These are phyloP conservation scores for Eudasyphora cyanicolor DNA, from an alignment of 2,888 invertebrate genomes.

Conservation along the genomic window DNA sequence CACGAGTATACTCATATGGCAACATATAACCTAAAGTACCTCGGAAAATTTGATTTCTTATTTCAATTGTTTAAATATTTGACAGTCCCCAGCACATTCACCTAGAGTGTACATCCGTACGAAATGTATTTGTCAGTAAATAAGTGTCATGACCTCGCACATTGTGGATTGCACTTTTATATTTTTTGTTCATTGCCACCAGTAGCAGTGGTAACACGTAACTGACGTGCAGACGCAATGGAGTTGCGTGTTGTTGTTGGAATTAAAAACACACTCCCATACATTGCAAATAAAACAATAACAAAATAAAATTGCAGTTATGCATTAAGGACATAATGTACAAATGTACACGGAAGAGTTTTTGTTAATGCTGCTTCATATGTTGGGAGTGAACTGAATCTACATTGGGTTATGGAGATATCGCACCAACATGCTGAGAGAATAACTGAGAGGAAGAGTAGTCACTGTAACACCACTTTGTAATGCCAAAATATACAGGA, in stretches of 20 bases:
- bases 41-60: no score
- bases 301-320: constrained; percentile 5
- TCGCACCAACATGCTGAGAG: no score
- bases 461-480: no score
- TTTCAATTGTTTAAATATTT: no score
- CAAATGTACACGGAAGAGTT: not conserved
- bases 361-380: not conserved
- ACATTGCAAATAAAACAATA: not conserved
- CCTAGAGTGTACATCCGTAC: not conserved
- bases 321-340: constrained; percentile 1
- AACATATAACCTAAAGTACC: no score
- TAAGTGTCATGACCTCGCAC: constrained; percentile 29
- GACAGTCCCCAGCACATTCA: no score
- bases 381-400: not conserved
- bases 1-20: no score
- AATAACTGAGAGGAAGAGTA: no score
- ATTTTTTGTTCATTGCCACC: not conserved
- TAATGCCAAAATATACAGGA: no score
- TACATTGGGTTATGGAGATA: no score
- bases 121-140: not conserved
- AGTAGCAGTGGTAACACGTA: not conserved
- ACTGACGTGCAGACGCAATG: not conserved
- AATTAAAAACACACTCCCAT: not conserved
- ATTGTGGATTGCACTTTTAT: not conserved
- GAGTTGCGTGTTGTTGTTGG: not conserved